phyloP scores from a whole-genome alignment of 2,113 vertebrate genomes.

The Scytalopus superciliaris region DNA sequence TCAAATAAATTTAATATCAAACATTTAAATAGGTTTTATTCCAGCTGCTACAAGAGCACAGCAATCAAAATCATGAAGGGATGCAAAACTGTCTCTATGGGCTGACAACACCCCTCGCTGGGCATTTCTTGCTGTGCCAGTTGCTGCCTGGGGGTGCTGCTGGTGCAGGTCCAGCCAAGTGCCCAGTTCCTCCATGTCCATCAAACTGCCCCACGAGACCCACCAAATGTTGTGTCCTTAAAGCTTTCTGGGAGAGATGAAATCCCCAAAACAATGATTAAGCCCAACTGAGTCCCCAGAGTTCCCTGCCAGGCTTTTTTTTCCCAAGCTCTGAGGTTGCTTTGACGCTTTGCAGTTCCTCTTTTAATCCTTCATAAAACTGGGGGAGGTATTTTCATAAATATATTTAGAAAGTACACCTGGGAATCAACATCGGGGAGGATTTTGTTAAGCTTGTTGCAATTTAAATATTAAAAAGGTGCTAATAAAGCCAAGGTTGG shows the following conservation, averaged over 20 bases:
- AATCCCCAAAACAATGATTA: not conserved
- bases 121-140: not conserved
- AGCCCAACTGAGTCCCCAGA: not conserved
- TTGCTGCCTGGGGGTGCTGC: not conserved
- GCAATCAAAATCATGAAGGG: not conserved
- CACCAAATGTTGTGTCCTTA: not conserved
- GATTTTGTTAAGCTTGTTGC: not conserved
- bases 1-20: conserved; percentile 57
- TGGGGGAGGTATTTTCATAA: not conserved
- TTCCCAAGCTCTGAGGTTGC: not conserved
- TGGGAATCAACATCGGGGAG: not conserved
- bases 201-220: not conserved
- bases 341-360: not conserved
- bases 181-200: not conserved
- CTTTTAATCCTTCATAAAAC: not conserved
- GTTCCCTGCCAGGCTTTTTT: not conserved
- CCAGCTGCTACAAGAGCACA: not conserved
- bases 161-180: not conserved
- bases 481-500: not conserved
- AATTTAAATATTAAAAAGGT: not conserved
- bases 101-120: not conserved
- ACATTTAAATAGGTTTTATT: conserved; percentile 19
- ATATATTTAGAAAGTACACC: not conserved
- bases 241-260: not conserved
- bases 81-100: conserved; percentile 25